Percentiles rank a stretch among this genome's conserved stretches.
Evolutionary conservation across 2,888 invertebrate species (phyloP).

Genomic region (Dynastes tityus): DNA sequence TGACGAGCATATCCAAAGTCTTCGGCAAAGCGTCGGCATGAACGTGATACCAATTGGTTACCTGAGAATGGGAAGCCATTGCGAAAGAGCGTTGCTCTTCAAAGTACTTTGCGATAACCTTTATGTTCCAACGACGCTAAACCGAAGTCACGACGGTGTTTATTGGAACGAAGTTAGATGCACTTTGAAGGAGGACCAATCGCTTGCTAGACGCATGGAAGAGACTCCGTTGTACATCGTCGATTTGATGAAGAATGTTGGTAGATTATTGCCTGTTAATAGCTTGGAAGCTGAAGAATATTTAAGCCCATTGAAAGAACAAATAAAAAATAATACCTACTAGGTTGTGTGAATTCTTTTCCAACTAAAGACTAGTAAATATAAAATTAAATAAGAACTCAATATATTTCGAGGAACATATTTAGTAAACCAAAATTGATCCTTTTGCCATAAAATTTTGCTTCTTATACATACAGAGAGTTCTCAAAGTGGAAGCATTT

Average conservation of each 20-base stretch:
- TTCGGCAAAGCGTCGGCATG: constrained; percentile 64
- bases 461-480: too few relatives aligned
- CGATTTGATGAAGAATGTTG: constrained; percentile 70
- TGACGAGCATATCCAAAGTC: constrained; percentile 38
- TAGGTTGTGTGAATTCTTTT: too few relatives aligned
- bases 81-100: constrained; percentile 73
- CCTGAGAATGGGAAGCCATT: constrained; percentile 71
- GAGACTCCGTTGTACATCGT: constrained; percentile 68
- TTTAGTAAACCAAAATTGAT: too few relatives aligned
- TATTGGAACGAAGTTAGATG: constrained; percentile 68
- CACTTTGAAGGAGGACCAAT: constrained; percentile 1
- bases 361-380: too few relatives aligned
- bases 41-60: constrained; percentile 72
- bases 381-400: too few relatives aligned
- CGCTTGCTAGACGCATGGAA: constrained; percentile 11
- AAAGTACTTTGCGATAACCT: constrained; percentile 73
- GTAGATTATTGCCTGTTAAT: constrained; percentile 68
- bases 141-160: constrained; percentile 67
- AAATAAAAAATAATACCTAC: too few relatives aligned
- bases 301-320: constrained; percentile 55
- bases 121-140: constrained; percentile 70
- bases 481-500: too few relatives aligned
- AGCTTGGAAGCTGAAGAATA: constrained; percentile 67
- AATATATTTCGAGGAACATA: too few relatives aligned
- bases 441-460: too few relatives aligned